Percentiles rank a stretch among this genome's conserved stretches.
These are phyloP conservation scores for Esox niger DNA, from an alignment of 2,113 vertebrate species.

Conservation along the genomic window DNA sequence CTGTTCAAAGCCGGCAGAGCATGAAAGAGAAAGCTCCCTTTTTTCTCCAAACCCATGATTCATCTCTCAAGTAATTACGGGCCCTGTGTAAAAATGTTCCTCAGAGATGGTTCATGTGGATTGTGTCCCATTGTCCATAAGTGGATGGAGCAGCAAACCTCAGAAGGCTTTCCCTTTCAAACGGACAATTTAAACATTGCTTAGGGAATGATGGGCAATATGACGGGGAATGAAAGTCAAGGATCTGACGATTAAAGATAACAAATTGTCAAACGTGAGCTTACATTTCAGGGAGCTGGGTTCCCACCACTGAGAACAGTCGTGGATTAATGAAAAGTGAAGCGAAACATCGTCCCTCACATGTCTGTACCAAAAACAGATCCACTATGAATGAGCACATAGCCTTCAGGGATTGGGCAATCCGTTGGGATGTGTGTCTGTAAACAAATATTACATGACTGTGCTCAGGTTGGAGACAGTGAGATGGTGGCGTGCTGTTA, in stretches of 20 bases:
- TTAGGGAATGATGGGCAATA: too few species aligned
- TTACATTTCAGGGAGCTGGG: background rate
- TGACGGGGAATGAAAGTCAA: too few species aligned
- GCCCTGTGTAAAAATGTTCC: conserved; percentile 6
- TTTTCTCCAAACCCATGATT: background rate
- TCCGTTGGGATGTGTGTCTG: background rate
- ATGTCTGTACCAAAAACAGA: background rate
- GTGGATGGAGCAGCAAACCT: too few species aligned
- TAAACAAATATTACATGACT: background rate
- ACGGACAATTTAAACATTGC: too few species aligned
- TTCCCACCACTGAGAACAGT: background rate
- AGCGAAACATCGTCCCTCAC: background rate
- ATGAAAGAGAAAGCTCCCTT: conserved; percentile 13
- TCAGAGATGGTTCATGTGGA: conserved; percentile 9
- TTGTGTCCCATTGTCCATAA: background rate
- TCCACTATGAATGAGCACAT: background rate
- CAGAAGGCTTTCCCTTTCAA: too few species aligned
- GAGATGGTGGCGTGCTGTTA: background rate
- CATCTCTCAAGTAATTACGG: background rate
- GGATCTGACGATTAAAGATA: background rate
- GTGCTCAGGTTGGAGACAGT: background rate
- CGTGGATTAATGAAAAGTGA: background rate
- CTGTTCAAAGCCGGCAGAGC: background rate
- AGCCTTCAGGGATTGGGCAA: background rate
- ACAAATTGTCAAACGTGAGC: background rate